Conservation (phyloP, 2,113 vertebrate genomes). For the Capreolus pygargus region DNA sequence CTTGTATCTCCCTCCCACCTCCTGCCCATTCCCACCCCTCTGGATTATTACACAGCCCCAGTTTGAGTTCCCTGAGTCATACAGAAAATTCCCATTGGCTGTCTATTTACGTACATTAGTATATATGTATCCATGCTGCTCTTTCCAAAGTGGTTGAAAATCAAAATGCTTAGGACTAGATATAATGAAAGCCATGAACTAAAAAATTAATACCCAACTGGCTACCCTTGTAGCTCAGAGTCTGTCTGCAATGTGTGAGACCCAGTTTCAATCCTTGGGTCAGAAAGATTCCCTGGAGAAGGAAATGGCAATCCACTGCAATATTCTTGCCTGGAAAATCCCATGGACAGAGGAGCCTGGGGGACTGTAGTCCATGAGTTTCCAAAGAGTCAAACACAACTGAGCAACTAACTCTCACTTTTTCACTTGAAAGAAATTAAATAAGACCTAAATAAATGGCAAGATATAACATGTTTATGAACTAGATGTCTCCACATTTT, state of each 20-base stretch:
- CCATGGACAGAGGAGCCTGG: background rate
- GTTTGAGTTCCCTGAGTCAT: background rate
- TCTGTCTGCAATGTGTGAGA: background rate
- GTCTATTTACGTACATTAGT: background rate
- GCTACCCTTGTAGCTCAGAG: background rate
- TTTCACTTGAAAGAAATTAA: background rate
- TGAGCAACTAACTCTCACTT: background rate
- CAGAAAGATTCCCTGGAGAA: background rate
- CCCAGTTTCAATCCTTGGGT: background rate
- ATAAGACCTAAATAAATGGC: background rate
- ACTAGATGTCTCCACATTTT: background rate
- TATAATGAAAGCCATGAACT: background rate
- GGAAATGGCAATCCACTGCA: background rate
- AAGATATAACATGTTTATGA: background rate
- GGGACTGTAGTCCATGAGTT: background rate
- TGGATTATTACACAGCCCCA: background rate
- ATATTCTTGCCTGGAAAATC: background rate
- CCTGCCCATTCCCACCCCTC: background rate
- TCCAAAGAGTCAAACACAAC: background rate
- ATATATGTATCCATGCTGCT: background rate
- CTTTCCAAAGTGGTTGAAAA: background rate
- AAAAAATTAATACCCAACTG: background rate
- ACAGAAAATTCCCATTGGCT: background rate
- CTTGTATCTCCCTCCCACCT: background rate
- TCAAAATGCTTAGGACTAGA: background rate